Evolutionary conservation across 1,140 invertebrate genomes (phyloP), one percentile per base, ranked within the genome.

Genomic region (Bombus confusus): DNA sequence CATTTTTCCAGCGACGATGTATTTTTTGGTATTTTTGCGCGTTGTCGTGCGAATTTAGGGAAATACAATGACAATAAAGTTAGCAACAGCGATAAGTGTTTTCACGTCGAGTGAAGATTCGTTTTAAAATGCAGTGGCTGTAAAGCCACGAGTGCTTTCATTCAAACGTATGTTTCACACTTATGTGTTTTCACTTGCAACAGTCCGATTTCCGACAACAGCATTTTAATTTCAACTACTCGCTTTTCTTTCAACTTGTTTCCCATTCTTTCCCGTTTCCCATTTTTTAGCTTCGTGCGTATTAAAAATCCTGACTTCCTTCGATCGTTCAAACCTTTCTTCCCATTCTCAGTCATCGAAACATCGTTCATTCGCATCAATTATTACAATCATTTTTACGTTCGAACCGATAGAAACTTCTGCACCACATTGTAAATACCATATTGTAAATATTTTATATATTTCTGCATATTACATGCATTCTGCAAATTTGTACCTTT

Each of bases 41-140:
- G n/a, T 31, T 10, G 28, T 28, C 28, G 1, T 10, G 34, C 37
- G 68, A 28, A 43, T 74, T 34, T 41, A 52, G 41, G 43, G 43
- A 75, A 43, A 52, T 52, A 75, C 31, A 31, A 74, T 28, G n/a
- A 75, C 31, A 75, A 52, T 75, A 34, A 47, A 25, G 43, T 75
- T 43, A 13, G 41, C 8, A 31, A 34, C 73, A 52, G 43, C 39
- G 31, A 34, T 52, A 75, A 75, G 41, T 75, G 43, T 31, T 75
- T 74, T 74, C 9, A 3, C 6, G 31, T 10, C 15, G 3, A 12
- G n/a, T 1, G 73, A 34, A 75, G 12, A 47, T 31, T 43, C 41
- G 15, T 25, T 10, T 1, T 25, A n/a, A 13, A 75, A 52, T 34
- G 18, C 31, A 34, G 73, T n/a, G 39, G 72, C 25, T 28, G 25